A percentile compares a stretch with the other conserved stretches of the same genome.
Conservation (phyloP, 1,140 invertebrate genomes). For the Danaus melanippus region DNA sequence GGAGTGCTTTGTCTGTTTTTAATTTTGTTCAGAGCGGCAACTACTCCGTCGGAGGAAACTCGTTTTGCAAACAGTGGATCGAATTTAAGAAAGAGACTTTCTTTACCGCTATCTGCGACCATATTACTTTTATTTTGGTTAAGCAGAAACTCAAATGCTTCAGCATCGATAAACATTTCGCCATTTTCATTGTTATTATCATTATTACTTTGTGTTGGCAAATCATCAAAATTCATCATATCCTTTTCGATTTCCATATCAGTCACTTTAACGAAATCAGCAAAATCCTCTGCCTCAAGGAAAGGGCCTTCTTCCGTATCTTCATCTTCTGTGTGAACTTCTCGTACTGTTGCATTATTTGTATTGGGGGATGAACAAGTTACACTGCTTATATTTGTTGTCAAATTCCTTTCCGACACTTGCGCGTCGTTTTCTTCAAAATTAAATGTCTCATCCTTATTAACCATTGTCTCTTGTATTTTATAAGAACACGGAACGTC, state of each 20-base stretch:
- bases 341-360: conserved; percentile 31
- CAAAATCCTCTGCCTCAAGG: conserved; percentile 41
- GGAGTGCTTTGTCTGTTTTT: conserved; percentile 53
- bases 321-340: conserved; percentile 59
- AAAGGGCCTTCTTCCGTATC: conserved; percentile 67
- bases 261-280: conserved; percentile 14
- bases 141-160: conserved; percentile 58
- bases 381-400: conserved; percentile 24
- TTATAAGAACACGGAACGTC: too few species aligned
- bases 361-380: conserved; percentile 37
- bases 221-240: conserved; percentile 40
- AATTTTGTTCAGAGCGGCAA: conserved; percentile 40
- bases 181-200: conserved; percentile 37
- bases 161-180: conserved; percentile 63
- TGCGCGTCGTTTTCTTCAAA: conserved; percentile 4
- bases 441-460: conserved; percentile 2
- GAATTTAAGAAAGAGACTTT: conserved; percentile 63
- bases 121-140: conserved; percentile 57
- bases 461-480: background rate
- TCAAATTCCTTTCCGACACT: conserved; percentile 23
- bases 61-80: conserved; percentile 61
- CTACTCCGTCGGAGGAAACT: conserved; percentile 45
- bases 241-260: conserved; percentile 27
- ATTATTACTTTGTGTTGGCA: conserved; percentile 25
- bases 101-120: conserved; percentile 56